Evolutionary conservation across 2,888 invertebrate genomes (phyloP).

Genomic region (Lycaena phlaeas): DNA sequence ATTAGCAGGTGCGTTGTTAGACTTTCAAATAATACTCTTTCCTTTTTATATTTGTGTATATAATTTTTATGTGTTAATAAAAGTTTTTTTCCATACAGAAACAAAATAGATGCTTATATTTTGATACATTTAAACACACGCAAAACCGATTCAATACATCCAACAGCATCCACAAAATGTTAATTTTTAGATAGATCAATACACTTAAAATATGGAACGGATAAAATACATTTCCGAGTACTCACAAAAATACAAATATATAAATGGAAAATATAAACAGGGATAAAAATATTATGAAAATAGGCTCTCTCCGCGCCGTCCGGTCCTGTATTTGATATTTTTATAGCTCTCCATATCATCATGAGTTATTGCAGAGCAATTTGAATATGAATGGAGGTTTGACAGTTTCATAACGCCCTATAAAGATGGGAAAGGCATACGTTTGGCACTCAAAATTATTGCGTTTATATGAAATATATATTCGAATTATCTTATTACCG

Average conservation of each 20-base stretch:
- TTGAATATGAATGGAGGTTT: constrained; percentile 59
- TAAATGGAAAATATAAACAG: constrained; percentile 6
- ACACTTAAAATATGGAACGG: too few species aligned
- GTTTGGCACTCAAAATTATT: constrained; percentile 13
- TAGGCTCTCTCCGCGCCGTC: constrained; percentile 15
- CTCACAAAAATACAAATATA: constrained; percentile 1
- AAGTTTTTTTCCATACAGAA: too few species aligned
- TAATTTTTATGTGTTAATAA: too few species aligned
- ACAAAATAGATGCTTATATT: too few species aligned
- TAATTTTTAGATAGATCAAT: too few species aligned
- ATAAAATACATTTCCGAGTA: too few species aligned
- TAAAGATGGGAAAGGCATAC: constrained; percentile 28
- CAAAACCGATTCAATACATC: not conserved
- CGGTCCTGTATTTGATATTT: constrained; percentile 61
- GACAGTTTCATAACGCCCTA: constrained; percentile 44
- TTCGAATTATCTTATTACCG: not conserved
- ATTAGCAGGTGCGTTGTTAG: too few species aligned
- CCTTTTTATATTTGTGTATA: too few species aligned
- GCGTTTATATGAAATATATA: constrained; percentile 6
- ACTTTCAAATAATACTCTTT: too few species aligned
- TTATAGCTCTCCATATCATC: constrained; percentile 58
- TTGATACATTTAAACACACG: too few species aligned
- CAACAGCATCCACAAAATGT: not conserved
- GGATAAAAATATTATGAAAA: constrained; percentile 2
- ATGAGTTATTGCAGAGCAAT: constrained; percentile 59